Base-by-base conservation (phyloP, 2,888 invertebrate species). In the Ethmia dodecea region DNA sequence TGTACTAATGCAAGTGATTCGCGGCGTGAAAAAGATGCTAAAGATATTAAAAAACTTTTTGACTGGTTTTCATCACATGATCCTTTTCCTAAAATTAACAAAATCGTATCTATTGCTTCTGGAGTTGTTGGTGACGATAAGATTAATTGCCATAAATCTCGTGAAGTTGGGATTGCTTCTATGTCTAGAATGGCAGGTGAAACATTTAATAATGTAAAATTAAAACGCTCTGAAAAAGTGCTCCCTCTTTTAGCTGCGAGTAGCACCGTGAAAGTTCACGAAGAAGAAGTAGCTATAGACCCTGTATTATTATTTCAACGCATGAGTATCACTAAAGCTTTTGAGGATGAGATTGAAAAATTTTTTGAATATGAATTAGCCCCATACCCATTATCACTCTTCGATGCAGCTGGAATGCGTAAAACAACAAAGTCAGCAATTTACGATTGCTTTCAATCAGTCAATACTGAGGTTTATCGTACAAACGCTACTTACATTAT, bases 301-400 rank as follows among this genome's bases (percentile, higher is more conserved):
- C 20, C 20, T 1, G 20, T 8, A 20, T 8, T 20, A 9, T 9
- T 33, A 38, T 52, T 35, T 54, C 69, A 59, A 50, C 45, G 60
- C 18, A 63, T 62, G 42, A 49, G 49, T 47, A 40, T 61, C 34
- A 52, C 49, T 34, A 29, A 9, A 27, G 22, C 46, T 28, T 55
- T 48, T 43, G 28, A 55, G 36, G 47, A 52, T 38, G 49, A 60
- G 33, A 26, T 61, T 27, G 49, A 52, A 46, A 37, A 36, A 41
- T 56, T 29, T 39, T 55, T 51, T 14, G 43, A 32, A 18, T 55
- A 52, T 39, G 56, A 55, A 43, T 44, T 55, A 37, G 40, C 49
- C 34, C 55, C 55, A 50, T 49, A 35, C 52, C 50, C 9, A 20
- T 3, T 20, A 2, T 3, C 20, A 2, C 9, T 20, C 6, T 20